A percentile compares a stretch with the other conserved stretches of the same genome.
Evolutionary conservation across 2,113 vertebrate genomes (phyloP).

Genomic region (Calonectris borealis): DNA sequence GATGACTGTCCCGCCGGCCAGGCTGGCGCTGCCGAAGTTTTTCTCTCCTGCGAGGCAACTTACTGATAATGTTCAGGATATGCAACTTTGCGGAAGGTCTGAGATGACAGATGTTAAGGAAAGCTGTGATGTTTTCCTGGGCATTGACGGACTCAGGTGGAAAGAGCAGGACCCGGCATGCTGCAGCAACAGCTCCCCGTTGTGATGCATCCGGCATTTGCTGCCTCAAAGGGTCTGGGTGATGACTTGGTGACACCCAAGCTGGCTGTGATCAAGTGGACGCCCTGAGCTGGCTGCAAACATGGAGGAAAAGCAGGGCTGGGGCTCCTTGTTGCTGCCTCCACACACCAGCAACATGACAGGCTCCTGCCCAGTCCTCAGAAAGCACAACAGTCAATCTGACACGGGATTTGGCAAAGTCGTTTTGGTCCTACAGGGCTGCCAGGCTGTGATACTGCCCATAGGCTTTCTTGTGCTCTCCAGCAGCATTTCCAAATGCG

Average conservation of each 20-base stretch:
- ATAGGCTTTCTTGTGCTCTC: neutral
- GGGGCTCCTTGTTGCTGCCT: neutral
- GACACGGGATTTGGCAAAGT: neutral
- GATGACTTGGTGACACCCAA: neutral
- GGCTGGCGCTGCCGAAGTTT: neutral
- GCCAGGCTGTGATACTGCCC: neutral
- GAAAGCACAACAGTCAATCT: neutral
- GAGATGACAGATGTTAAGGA: neutral
- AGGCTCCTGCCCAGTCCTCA: neutral
- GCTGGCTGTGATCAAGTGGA: neutral
- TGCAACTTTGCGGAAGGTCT: neutral
- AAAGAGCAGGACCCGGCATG: neutral
- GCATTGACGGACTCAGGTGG: neutral
- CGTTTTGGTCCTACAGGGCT: neutral
- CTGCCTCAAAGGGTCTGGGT: neutral
- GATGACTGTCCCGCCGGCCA: rapidly evolving
- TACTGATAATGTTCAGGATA: neutral
- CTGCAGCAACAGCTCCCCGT: neutral
- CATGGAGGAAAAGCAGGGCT: neutral
- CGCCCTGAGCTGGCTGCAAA: too few species aligned
- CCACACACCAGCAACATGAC: neutral
- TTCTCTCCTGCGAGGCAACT: neutral
- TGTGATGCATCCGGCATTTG: neutral
- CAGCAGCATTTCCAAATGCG: neutral
- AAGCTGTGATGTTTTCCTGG: neutral